Base-by-base conservation (phyloP, 2,113 vertebrate species). In the Chlorodrepanis virens region DNA sequence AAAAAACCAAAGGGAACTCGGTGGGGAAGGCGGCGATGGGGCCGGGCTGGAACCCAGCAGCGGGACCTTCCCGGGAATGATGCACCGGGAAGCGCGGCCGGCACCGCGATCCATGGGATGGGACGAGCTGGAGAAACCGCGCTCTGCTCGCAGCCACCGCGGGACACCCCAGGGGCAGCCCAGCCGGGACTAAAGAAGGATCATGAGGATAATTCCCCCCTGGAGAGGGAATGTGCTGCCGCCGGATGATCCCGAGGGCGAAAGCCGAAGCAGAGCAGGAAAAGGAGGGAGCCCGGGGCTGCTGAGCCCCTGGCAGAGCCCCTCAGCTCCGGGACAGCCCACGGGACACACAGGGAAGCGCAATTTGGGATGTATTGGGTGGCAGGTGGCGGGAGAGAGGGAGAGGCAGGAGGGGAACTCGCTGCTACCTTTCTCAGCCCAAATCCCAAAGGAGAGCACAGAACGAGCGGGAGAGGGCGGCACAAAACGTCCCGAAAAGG, bases 341-440 rank as follows among this genome's bases (percentile, higher is more conserved):
- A 0, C 3, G 16, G 44, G 19, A 28, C 52, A 42, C 27, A 18
- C 0, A 7, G 5, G 19, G 19, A 20, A 23, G 4, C 1, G 1
- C 7, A 10, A 25, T 12, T 64, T 45, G 76, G 57, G 67, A 54
- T 20, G 33, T 0, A 0, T 0, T 1, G 57, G 57, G 40, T 0
- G 6, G 70, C 13, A 19, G 29, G 31, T 7, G 21, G 2, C 11
- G 27, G 0, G 3, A 67, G 2, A 13, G 44, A 0, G 1, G 69
- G n/a, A 28, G n/a, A 6, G 2, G 24, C 40, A 45, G 49, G 28
- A 61, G 37, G 29, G 12, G 17, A 11, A 49, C 29, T 21, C 10
- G 2, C 52, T 8, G 47, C 79, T 45, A 31, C 74, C 28, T 12
- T 6, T 29, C 47, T 29, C n/a, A 7, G 3, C 72, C 33, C 42